These are phyloP conservation scores for Spinus olivaceus DNA, from an alignment of 2,797 vertebrate genomes.

Conservation along the genomic window DNA sequence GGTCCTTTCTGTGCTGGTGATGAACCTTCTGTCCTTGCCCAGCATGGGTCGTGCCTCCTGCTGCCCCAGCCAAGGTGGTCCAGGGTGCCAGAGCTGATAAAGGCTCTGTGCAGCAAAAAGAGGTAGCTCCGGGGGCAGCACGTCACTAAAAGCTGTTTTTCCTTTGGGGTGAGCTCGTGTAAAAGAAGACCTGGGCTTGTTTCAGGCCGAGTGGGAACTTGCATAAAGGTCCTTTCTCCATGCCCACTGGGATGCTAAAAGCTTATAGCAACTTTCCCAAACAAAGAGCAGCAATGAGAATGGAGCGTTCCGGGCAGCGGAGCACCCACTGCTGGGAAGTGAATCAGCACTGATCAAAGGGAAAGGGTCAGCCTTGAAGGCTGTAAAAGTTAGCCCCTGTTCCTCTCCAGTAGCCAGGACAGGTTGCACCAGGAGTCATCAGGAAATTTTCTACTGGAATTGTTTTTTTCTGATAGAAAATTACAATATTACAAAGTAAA, in stretches of 20 bases:
- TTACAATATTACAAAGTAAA: background rate
- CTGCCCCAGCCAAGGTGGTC: background rate
- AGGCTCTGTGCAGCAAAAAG: background rate
- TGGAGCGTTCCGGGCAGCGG: background rate
- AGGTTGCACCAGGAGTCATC: background rate
- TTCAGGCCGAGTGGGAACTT: background rate
- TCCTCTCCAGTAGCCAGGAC: background rate
- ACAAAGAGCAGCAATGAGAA: background rate
- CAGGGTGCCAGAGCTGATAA: background rate
- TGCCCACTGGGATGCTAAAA: slow-evolving; percentile 4
- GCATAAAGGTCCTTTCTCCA: slow-evolving; percentile 20
- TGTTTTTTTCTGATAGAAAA: background rate
- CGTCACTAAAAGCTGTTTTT: background rate
- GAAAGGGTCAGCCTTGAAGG: background rate
- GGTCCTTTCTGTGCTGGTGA: background rate
- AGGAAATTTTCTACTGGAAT: background rate
- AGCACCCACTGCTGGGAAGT: slow-evolving; percentile 2
- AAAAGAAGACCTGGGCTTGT: background rate
- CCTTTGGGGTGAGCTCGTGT: background rate
- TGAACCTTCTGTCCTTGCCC: background rate
- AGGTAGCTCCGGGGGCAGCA: background rate
- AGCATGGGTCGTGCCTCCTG: background rate
- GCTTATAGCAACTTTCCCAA: background rate
- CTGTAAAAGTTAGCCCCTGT: background rate
- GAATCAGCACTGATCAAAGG: background rate